Evolutionary conservation across 2,113 vertebrate genomes (phyloP).

Genomic region (Diglossa brunneiventris): DNA sequence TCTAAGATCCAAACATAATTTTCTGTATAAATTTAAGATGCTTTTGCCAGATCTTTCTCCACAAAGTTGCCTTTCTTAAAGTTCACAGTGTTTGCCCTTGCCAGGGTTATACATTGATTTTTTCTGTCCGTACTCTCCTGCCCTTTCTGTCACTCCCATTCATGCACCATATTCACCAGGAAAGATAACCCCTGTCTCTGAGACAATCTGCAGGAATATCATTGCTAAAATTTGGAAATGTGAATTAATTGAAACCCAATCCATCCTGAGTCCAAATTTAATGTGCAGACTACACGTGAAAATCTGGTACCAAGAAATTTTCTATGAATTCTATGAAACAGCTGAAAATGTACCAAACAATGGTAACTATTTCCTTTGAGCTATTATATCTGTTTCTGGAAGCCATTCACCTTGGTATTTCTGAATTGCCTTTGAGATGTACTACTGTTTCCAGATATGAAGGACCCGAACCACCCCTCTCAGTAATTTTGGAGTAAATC

Average conservation of each 20-base stretch:
- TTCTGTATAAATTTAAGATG: neutral
- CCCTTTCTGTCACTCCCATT: neutral
- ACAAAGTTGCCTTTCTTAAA: neutral
- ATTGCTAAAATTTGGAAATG: neutral
- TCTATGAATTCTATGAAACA: neutral
- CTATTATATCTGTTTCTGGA: neutral
- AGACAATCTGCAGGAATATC: neutral
- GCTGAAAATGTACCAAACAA: neutral
- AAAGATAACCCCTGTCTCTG: neutral
- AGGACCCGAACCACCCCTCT: neutral
- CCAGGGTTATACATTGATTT: neutral
- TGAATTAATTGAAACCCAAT: neutral
- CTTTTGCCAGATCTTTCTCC: neutral
- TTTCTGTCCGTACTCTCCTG: neutral
- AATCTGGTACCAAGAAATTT: neutral
- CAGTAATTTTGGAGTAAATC: neutral
- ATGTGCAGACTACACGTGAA: neutral
- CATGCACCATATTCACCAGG: neutral
- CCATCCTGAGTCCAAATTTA: neutral
- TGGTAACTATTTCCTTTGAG: neutral
- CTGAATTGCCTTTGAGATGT: neutral
- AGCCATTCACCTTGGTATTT: neutral
- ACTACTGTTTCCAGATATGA: neutral
- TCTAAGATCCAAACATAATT: neutral
- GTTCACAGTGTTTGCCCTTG: neutral